Evolutionary conservation across 2,888 invertebrate species (phyloP).

Genomic region (Drepana falcataria): DNA sequence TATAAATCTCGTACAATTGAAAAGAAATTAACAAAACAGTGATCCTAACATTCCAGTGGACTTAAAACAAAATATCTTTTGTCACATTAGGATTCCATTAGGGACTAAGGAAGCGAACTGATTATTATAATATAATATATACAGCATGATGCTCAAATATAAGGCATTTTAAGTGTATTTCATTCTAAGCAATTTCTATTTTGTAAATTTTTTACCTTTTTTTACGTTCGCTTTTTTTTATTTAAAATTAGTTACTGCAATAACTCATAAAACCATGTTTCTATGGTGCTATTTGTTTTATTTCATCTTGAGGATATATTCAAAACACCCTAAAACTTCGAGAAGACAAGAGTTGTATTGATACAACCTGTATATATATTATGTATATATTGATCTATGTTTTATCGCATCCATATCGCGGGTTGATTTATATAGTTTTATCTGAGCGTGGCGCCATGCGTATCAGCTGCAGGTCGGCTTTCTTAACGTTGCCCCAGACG

Average conservation of each 20-base stretch:
- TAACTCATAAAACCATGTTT: no score
- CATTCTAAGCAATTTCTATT: no score
- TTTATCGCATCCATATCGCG: conserved; percentile 43
- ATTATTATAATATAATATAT: conserved; percentile 32
- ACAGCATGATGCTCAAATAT: no score
- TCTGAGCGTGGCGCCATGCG: conserved; percentile 16
- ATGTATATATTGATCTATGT: conserved; percentile 8
- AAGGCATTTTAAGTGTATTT: no score
- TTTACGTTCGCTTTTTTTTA: no score
- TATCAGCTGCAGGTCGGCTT: neutral
- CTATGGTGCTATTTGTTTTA: no score
- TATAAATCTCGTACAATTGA: neutral
- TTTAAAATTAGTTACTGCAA: no score
- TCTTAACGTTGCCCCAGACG: neutral
- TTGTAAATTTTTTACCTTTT: no score
- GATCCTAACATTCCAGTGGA: conserved; percentile 6
- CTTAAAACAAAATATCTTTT: conserved; percentile 28
- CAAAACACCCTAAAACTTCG: no score
- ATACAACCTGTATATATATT: no score
- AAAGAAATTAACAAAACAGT: neutral
- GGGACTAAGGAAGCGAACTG: conserved; percentile 34
- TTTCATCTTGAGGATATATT: no score
- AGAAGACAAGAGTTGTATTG: no score
- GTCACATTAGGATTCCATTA: conserved; percentile 59
- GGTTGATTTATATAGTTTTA: conserved; percentile 45